Evolutionary conservation across 2,888 invertebrate genomes (phyloP).

Genomic region (Lycophotia porphyrea): DNA sequence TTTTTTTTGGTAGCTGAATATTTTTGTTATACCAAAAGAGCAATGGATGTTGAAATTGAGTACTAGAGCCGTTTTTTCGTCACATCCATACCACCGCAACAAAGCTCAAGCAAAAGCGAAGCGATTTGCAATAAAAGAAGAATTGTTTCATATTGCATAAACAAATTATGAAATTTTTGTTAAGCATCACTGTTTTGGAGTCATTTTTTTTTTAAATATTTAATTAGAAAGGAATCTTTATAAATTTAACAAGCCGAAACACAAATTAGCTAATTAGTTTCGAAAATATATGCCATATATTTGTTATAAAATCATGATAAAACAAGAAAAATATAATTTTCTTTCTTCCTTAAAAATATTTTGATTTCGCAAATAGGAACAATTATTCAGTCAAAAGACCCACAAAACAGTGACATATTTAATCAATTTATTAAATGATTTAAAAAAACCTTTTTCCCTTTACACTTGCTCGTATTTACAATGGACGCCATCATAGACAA

Average conservation of each 20-base stretch:
- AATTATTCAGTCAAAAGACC: slow-evolving; percentile 59
- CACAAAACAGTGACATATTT: slow-evolving; percentile 81
- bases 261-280: background rate
- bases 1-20: background rate
- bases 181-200: slow-evolving; percentile 76
- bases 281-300: slow-evolving; percentile 13
- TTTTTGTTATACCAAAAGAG: background rate
- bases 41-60: slow-evolving; percentile 55
- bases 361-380: background rate
- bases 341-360: background rate
- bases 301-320: background rate
- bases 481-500: slow-evolving; percentile 74
- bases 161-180: slow-evolving; percentile 47
- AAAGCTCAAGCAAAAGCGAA: slow-evolving; percentile 89
- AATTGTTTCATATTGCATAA: slow-evolving; percentile 61
- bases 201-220: background rate
- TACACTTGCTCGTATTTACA: slow-evolving; percentile 90
- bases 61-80: slow-evolving; percentile 56
- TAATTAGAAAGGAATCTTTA: background rate
- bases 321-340: background rate
- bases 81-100: slow-evolving; percentile 82
- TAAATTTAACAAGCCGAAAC: background rate
- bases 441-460: slow-evolving; percentile 73
- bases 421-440: slow-evolving; percentile 40
- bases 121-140: slow-evolving; percentile 78